These are phyloP conservation scores for Rhagoletis pomonella DNA, from an alignment of 1,140 invertebrate species.

Conservation along the genomic window DNA sequence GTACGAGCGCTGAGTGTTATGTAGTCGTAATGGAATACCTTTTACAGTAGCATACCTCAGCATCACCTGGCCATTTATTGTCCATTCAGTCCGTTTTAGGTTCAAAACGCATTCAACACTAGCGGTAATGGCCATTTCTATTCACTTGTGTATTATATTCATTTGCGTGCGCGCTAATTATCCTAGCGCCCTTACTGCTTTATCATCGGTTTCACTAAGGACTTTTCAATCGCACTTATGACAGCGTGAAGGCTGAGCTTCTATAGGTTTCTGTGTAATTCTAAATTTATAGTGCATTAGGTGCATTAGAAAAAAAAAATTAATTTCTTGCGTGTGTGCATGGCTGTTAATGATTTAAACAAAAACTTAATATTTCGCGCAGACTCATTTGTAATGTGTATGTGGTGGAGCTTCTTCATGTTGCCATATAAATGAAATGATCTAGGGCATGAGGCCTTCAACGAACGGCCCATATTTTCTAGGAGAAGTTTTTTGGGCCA, in stretches of 20 bases:
- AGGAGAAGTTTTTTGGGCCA: too few relatives aligned
- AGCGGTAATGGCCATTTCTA: not conserved
- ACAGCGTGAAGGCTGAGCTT: not conserved
- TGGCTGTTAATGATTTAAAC: too few relatives aligned
- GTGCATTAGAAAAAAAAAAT: too few relatives aligned
- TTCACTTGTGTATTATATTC: not conserved
- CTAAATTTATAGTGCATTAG: not conserved
- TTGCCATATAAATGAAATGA: too few relatives aligned
- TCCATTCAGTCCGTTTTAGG: constrained; percentile 11
- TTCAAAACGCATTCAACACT: not conserved
- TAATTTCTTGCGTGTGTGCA: too few relatives aligned
- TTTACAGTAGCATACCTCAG: not conserved
- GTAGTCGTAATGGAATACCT: not conserved
- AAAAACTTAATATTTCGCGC: too few relatives aligned
- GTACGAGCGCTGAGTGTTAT: too few relatives aligned
- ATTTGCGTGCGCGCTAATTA: constrained; percentile 32
- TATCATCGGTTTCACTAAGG: not conserved
- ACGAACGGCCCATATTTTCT: too few relatives aligned
- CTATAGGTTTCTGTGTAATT: not conserved
- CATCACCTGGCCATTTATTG: constrained; percentile 18
- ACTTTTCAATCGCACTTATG: not conserved
- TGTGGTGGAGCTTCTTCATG: too few relatives aligned
- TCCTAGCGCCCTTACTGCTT: not conserved
- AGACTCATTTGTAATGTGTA: too few relatives aligned
- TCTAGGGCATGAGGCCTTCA: too few relatives aligned